Evolutionary conservation across 2,888 invertebrate genomes (phyloP).

Genomic region (Ichneumon xanthorius): DNA sequence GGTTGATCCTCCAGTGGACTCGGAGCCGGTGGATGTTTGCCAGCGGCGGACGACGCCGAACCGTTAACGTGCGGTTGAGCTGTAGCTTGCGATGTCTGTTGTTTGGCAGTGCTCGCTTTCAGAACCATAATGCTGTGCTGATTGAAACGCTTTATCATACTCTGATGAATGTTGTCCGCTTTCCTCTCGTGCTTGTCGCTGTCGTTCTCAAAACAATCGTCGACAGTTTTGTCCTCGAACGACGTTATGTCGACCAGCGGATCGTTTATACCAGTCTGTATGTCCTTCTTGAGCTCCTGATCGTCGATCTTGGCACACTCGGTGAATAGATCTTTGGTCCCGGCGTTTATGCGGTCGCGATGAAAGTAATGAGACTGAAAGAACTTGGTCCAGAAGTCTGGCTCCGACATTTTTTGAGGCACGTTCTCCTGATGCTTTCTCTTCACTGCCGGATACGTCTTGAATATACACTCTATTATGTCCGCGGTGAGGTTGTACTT

Average conservation of each 20-base stretch:
- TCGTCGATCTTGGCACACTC: conserved; percentile 99
- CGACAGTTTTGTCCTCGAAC: conserved; percentile 90
- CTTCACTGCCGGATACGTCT: conserved; percentile 99
- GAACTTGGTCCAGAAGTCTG: conserved; percentile 99
- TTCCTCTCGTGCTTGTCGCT: conserved; percentile 84
- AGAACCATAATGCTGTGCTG: conserved; percentile 98
- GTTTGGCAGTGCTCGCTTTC: conserved; percentile 82
- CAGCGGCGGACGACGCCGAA: conserved; percentile 78
- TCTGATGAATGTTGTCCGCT: conserved; percentile 91
- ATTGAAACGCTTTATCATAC: conserved; percentile 98
- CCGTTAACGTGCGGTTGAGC: conserved; percentile 81
- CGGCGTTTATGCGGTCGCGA: conserved; percentile 95
- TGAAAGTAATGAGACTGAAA: conserved; percentile 99
- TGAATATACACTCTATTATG: conserved; percentile 98
- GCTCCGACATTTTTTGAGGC: conserved; percentile 96
- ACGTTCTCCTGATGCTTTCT: conserved; percentile 98
- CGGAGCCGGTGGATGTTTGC: conserved; percentile 67
- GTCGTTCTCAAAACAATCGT: conserved; percentile 88
- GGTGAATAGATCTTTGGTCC: conserved; percentile 97
- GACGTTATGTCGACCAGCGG: conserved; percentile 93
- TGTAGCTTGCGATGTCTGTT: conserved; percentile 59
- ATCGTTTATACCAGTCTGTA: conserved; percentile 92
- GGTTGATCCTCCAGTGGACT: conserved; percentile 76
- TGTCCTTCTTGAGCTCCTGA: conserved; percentile 91
- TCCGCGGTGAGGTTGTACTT: conserved; percentile 99